Evolutionary conservation across 2,888 invertebrate species (phyloP).

Genomic region (Molorchus minor): DNA sequence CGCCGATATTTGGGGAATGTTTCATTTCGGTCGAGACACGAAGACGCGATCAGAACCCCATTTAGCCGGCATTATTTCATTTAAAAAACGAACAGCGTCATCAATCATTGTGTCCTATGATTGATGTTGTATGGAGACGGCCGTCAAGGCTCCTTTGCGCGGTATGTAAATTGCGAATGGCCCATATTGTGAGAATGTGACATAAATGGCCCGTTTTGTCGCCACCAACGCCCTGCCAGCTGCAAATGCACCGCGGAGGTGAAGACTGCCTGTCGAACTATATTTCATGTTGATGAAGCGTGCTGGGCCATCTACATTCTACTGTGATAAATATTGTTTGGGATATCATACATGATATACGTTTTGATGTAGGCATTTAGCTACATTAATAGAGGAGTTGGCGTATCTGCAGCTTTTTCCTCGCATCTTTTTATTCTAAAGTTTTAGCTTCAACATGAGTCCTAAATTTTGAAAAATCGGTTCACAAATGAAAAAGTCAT

Average conservation of each 20-base stretch:
- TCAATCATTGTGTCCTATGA: conserved; percentile 26
- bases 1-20: conserved; percentile 31
- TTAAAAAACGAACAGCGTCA: conserved; percentile 30
- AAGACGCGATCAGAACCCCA: conserved; percentile 21
- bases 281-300: conserved; percentile 14
- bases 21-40: conserved; percentile 32
- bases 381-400: too few relatives aligned
- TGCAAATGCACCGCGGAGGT: conserved; percentile 22
- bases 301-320: conserved; percentile 5
- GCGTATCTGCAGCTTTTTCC: too few relatives aligned
- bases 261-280: conserved; percentile 13
- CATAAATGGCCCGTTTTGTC: conserved; percentile 27
- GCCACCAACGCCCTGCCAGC: conserved; percentile 10
- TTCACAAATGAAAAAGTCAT: too few relatives aligned
- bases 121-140: conserved; percentile 26
- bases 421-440: too few relatives aligned
- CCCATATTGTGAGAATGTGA: conserved; percentile 28
- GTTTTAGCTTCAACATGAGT: too few relatives aligned
- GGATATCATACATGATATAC: too few relatives aligned
- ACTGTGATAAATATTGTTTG: conserved; percentile 18
- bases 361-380: too few relatives aligned
- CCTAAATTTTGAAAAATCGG: too few relatives aligned
- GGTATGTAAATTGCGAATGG: conserved; percentile 23
- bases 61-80: conserved; percentile 33
- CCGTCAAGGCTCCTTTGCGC: conserved; percentile 23